Percentiles rank a stretch among this genome's conserved stretches.
These are phyloP conservation scores for Heliconius himera DNA, from an alignment of 1,140 invertebrate genomes.

Conservation along the genomic window DNA sequence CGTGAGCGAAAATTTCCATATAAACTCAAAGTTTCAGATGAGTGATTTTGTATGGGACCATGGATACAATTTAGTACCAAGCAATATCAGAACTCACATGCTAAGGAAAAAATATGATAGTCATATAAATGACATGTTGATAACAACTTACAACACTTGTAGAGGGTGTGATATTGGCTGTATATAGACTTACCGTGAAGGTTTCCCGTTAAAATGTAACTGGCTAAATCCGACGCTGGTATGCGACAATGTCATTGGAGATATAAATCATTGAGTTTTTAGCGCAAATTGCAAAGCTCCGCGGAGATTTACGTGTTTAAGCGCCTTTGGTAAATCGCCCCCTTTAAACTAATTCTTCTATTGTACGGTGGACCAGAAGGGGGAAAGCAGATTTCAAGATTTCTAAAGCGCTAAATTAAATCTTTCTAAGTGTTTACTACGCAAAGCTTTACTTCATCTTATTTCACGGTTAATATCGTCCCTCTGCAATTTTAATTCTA, in stretches of 20 bases:
- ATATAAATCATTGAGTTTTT: slow-evolving; percentile 58
- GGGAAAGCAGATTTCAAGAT: slow-evolving; percentile 57
- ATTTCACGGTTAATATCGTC: slow-evolving; percentile 33
- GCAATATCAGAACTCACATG: slow-evolving; percentile 38
- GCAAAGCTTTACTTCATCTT: slow-evolving; percentile 69
- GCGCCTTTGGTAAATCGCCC: slow-evolving; percentile 62
- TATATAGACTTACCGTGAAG: slow-evolving; percentile 42
- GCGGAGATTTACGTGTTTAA: slow-evolving; percentile 63
- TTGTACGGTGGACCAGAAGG: slow-evolving; percentile 57
- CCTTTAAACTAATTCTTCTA: slow-evolving; percentile 66
- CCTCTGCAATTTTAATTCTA: slow-evolving; percentile 34
- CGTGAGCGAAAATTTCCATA: slow-evolving; percentile 31
- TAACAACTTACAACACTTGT: not conserved
- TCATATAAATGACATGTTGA: slow-evolving; percentile 18
- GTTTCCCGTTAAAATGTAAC: slow-evolving; percentile 32
- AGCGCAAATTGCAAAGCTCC: slow-evolving; percentile 70
- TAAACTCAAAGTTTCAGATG: slow-evolving; percentile 32
- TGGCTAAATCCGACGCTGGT: slow-evolving; percentile 37
- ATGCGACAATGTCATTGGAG: slow-evolving; percentile 49
- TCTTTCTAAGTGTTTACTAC: slow-evolving; percentile 64
- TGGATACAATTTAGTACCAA: slow-evolving; percentile 34
- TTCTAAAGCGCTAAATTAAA: slow-evolving; percentile 68
- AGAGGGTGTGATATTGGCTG: slow-evolving; percentile 20
- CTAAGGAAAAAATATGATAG: slow-evolving; percentile 30
- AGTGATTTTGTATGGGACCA: slow-evolving; percentile 28